These are phyloP conservation scores for Merluccius polli DNA, from an alignment of 2,797 vertebrate species.

Conservation along the genomic window DNA sequence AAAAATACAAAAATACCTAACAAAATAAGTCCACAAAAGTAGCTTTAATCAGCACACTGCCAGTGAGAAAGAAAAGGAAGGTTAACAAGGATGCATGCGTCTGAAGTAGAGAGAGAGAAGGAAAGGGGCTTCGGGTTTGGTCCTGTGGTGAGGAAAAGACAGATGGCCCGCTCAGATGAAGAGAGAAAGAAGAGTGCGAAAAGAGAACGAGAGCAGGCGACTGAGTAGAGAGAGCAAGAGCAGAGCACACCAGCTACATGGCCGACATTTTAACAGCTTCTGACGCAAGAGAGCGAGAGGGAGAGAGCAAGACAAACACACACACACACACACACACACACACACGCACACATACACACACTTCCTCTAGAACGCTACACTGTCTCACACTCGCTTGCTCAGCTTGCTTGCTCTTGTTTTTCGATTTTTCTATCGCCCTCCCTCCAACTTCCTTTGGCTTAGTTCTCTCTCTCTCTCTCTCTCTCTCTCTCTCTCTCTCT, in stretches of 20 bases:
- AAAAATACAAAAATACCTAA: background rate
- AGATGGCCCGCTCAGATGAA: conserved; percentile 38
- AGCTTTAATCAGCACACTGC: conserved; percentile 42
- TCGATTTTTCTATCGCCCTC: background rate
- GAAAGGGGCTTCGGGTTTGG: conserved; percentile 34
- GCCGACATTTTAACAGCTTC: conserved; percentile 72
- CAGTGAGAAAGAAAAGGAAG: background rate
- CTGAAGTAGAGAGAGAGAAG: conserved; percentile 14
- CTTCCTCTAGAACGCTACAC: conserved; percentile 1
- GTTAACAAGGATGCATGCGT: background rate
- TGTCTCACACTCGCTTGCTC: conserved; percentile 27
- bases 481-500: too few species aligned
- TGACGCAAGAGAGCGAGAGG: conserved; percentile 53
- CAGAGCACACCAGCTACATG: conserved; percentile 50
- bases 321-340: background rate
- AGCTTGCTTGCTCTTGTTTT: conserved; percentile 13
- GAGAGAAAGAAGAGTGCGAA: background rate
- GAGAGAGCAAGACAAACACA: conserved; percentile 14
- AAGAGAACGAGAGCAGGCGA: conserved; percentile 36
- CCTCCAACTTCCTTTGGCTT: background rate
- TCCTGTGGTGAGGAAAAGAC: conserved; percentile 50
- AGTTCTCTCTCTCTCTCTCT: too few species aligned
- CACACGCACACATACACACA: too few species aligned
- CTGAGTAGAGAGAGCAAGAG: conserved; percentile 21
- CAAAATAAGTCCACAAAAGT: conserved; percentile 39